These are phyloP conservation scores for Homalodisca vitripennis DNA, from an alignment of 1,140 invertebrate genomes.

Conservation along the genomic window DNA sequence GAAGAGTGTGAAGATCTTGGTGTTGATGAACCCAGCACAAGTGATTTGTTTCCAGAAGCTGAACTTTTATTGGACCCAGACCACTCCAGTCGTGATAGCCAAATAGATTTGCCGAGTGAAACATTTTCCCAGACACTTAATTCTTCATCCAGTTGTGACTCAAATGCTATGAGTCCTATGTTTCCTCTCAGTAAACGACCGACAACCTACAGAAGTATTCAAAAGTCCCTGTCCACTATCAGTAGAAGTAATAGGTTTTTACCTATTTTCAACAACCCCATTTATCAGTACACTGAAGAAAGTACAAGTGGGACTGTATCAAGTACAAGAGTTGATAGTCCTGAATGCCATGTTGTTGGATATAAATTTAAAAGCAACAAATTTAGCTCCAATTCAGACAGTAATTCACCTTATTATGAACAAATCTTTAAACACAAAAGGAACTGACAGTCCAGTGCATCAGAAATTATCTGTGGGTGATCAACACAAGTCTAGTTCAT, in stretches of 20 bases:
- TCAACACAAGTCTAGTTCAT: slow-evolving; percentile 23
- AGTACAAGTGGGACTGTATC: neutral
- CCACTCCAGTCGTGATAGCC: slow-evolving; percentile 46
- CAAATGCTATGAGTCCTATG: slow-evolving; percentile 20
- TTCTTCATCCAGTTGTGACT: slow-evolving; percentile 35
- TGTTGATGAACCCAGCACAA: slow-evolving; percentile 72
- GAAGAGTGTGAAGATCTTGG: slow-evolving; percentile 76
- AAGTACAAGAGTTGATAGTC: neutral
- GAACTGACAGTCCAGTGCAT: too few relatives aligned
- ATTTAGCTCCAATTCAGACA: neutral
- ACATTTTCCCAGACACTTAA: slow-evolving; percentile 32
- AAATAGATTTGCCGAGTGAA: slow-evolving; percentile 27
- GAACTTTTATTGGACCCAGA: slow-evolving; percentile 64
- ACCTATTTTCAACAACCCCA: slow-evolving; percentile 13
- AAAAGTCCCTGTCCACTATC: neutral
- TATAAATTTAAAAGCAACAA: neutral
- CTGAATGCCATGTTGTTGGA: too few relatives aligned
- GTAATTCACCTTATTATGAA: too few relatives aligned
- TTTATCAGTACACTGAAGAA: slow-evolving; percentile 12
- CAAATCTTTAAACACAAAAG: too few relatives aligned
- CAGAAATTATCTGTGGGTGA: too few relatives aligned
- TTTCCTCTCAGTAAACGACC: neutral
- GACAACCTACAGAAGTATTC: neutral
- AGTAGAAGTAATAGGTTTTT: neutral
- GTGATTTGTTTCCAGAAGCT: slow-evolving; percentile 73